phyloP scores from a whole-genome alignment of 2,113 vertebrate genomes.

The Xenus cinereus region DNA sequence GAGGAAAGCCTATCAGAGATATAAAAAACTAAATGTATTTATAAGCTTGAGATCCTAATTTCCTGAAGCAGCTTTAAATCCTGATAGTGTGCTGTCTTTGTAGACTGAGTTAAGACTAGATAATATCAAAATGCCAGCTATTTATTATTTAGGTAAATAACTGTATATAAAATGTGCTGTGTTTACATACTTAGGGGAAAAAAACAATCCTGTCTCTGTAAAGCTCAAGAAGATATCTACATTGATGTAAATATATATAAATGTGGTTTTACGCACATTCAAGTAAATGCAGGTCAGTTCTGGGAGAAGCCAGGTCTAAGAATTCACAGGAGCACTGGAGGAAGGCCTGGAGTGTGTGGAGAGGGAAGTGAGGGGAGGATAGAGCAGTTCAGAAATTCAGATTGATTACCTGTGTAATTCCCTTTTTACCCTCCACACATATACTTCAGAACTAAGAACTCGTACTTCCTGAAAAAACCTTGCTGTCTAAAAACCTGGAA shows the following conservation, averaged over 20 bases:
- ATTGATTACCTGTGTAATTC: not conserved
- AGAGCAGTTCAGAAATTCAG: not conserved
- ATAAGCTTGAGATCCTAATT: constrained; percentile 12
- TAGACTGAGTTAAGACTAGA: not conserved
- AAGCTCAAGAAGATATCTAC: not conserved
- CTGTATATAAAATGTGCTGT: not conserved
- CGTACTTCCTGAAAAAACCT: not conserved
- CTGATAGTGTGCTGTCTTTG: not conserved
- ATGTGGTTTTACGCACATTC: not conserved
- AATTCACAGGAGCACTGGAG: not conserved
- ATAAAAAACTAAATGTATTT: constrained; percentile 41
- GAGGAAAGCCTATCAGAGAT: not conserved
- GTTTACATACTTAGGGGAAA: not conserved
- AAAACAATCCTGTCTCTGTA: not conserved
- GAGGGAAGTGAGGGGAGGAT: not conserved
- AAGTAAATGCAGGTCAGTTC: not conserved
- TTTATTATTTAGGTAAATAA: not conserved
- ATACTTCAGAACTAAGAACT: not conserved
- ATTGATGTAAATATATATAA: not conserved
- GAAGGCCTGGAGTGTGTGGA: not conserved
- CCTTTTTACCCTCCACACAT: not conserved
- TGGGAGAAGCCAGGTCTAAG: not conserved
- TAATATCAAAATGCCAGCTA: not conserved
- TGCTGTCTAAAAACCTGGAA: not conserved
- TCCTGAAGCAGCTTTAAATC: constrained; percentile 28